Base-by-base conservation (phyloP, 2,888 invertebrate genomes). In the Thereva nobilitata region DNA sequence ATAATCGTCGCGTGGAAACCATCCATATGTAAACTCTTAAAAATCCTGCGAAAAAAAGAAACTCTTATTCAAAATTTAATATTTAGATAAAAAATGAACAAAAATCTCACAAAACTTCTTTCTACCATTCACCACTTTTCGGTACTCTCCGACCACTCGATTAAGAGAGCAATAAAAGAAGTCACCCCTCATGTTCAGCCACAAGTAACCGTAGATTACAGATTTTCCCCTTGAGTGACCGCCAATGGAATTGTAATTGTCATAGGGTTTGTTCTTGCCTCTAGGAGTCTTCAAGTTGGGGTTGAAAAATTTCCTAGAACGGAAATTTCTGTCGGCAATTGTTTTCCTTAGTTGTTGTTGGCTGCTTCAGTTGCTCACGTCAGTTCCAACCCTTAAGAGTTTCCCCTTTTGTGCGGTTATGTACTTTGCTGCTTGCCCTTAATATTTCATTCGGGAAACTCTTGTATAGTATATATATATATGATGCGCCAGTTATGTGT, bases 151-250 rank as follows among this genome's bases (percentile, higher is more conserved):
- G 9, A 44, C 9, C 56, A 55, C 45, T 57, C 34, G 44, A 23
- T 23, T 23, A 68, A 57, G 59, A 69, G 56, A 65, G 64, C 65
- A 69, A 69, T 67, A 67, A 69, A 65, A 64, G 59, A 55, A 67
- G 53, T 57, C 53, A 56, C 63, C 56, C 23, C 57, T 50, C 35
- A 52, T 53, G 53, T 53, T 44, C 59, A 53, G 55, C 59, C 59
- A 54, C 64, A 64, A 61, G 59, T 61, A 59, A 67, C 70, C 65
- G 64, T 64, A 70, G 70, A 69, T 70, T 70, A 70, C 69, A 70
- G 70, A 71, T 71, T 71, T 71, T 71, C 70, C 68, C 55, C 71
- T 70, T 69, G 52, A 66, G 64, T 71, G 71, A 69, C 70, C 70
- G 66, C 70, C 71, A 71, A 71, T 71, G 65, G 69, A 44, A 54